Conservation (phyloP, 2,113 vertebrate species). For the Plectropomus leopardus region DNA sequence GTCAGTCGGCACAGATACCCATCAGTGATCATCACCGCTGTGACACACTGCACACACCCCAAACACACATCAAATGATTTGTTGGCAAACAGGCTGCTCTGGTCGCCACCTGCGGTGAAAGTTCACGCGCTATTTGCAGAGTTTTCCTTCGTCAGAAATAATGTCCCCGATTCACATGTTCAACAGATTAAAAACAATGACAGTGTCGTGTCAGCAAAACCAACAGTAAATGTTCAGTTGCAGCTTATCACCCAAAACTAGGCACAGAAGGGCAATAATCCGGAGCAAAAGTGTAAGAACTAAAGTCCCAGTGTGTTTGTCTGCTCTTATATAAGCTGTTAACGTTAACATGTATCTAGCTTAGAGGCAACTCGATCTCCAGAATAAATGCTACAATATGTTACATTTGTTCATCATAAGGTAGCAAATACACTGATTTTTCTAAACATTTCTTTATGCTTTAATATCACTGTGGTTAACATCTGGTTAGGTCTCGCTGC, state of each 20-base stretch:
- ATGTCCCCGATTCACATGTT: not conserved
- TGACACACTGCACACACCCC: constrained; percentile 8
- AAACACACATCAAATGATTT: constrained; percentile 35
- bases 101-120: constrained; percentile 25
- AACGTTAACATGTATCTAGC: not conserved
- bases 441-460: too few relatives aligned
- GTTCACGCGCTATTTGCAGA: constrained; percentile 35
- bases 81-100: constrained; percentile 7
- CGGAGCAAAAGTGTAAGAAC: not conserved
- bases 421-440: too few relatives aligned
- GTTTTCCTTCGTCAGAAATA: not conserved
- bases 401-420: too few relatives aligned
- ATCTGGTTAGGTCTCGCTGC: too few relatives aligned
- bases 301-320: not conserved
- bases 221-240: not conserved
- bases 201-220: not conserved
- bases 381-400: too few relatives aligned
- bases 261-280: not conserved
- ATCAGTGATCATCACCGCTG: constrained; percentile 5
- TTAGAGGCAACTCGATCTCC: too few relatives aligned
- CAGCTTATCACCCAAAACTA: not conserved
- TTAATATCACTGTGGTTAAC: too few relatives aligned
- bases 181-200: constrained; percentile 8
- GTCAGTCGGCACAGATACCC: constrained; percentile 33
- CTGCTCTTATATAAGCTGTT: not conserved